These are phyloP conservation scores for Hypotaenidia philippensis DNA, from an alignment of 2,797 vertebrate species.

Conservation along the genomic window DNA sequence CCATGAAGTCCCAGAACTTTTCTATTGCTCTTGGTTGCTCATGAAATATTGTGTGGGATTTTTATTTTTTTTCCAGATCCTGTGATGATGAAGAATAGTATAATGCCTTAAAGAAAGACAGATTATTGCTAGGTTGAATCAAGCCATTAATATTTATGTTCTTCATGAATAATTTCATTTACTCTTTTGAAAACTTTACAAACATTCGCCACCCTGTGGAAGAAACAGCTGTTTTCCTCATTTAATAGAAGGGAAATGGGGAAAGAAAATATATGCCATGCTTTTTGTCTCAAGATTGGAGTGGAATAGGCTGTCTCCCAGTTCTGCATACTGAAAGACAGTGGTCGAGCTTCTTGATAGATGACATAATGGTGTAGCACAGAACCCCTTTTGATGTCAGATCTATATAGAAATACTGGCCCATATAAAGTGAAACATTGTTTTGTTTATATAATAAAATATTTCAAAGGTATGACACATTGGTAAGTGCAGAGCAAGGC, in stretches of 20 bases:
- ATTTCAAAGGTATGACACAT: slow-evolving; percentile 57
- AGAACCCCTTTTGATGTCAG: slow-evolving; percentile 18
- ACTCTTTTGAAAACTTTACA: slow-evolving; percentile 15
- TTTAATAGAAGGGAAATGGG: not conserved
- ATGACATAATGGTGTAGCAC: not conserved
- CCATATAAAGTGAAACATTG: slow-evolving; percentile 48
- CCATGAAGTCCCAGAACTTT: not conserved
- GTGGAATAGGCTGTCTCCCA: not conserved
- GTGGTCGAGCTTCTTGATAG: not conserved
- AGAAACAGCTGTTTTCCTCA: not conserved
- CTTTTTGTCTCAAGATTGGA: not conserved
- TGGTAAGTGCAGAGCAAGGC: slow-evolving; percentile 31
- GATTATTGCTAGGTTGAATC: not conserved
- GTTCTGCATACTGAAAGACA: not conserved
- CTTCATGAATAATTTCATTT: slow-evolving; percentile 10
- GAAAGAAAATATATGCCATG: not conserved
- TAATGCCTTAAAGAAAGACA: slow-evolving; percentile 11
- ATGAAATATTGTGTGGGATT: not conserved
- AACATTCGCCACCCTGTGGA: not conserved
- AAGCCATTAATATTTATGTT: slow-evolving; percentile 18
- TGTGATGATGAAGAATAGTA: not conserved
- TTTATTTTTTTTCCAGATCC: not conserved
- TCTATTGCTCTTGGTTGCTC: not conserved
- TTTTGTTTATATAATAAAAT: slow-evolving; percentile 71
- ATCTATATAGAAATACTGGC: slow-evolving; percentile 36